phyloP scores from a whole-genome alignment of 2,888 invertebrate species.

The Zele albiditarsus region DNA sequence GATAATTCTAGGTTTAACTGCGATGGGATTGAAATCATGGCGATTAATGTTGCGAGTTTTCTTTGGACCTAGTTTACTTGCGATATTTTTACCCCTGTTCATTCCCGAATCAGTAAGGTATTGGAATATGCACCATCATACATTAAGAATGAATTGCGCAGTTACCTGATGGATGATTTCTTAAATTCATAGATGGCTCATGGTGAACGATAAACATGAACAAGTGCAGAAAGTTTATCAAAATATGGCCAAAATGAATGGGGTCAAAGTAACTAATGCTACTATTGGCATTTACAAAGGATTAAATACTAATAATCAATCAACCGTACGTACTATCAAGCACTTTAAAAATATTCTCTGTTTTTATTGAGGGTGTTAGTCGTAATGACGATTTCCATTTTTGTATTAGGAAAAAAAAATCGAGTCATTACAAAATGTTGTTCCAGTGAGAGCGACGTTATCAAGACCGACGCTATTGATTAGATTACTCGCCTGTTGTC shows the following conservation, averaged over 20 bases:
- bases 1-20: constrained; percentile 79
- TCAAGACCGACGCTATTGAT: constrained; percentile 75
- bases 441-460: constrained; percentile 72
- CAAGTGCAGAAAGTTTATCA: constrained; percentile 77
- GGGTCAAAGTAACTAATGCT: constrained; percentile 75
- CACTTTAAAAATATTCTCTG: not conserved
- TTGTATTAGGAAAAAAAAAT: not conserved
- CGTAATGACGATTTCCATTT: not conserved
- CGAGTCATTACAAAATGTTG: constrained; percentile 8
- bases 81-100: constrained; percentile 80
- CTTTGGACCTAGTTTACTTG: constrained; percentile 80
- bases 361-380: not conserved
- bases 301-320: constrained; percentile 50
- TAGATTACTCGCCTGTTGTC: constrained; percentile 79
- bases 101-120: constrained; percentile 80
- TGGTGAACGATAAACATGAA: constrained; percentile 76
- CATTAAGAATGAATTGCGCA: not conserved
- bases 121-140: constrained; percentile 10
- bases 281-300: constrained; percentile 72
- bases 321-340: constrained; percentile 46
- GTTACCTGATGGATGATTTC: not conserved
- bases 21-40: constrained; percentile 82
- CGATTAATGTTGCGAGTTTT: constrained; percentile 78
- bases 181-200: constrained; percentile 78
- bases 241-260: constrained; percentile 79